Conservation (phyloP, 2,113 vertebrate species). For the Centrocercus urophasianus region DNA sequence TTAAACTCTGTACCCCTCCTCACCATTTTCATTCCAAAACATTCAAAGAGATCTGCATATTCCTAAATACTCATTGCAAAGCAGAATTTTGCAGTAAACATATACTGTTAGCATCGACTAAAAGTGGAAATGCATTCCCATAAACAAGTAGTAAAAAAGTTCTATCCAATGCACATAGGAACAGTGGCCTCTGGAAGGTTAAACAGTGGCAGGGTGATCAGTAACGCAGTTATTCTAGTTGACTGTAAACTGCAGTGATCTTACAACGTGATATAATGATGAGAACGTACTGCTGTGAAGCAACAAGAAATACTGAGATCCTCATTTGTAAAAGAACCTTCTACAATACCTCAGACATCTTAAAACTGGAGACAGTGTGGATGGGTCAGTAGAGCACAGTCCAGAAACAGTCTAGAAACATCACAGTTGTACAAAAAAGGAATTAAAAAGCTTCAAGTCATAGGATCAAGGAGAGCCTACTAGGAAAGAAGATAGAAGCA, state of each 20-base stretch:
- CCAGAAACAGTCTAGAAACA: neutral
- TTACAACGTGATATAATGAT: neutral
- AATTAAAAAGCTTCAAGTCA: neutral
- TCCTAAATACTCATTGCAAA: neutral
- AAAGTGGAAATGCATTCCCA: neutral
- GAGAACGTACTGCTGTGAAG: neutral
- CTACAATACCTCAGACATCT: neutral
- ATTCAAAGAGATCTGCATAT: neutral
- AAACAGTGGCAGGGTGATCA: neutral
- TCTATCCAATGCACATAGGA: neutral
- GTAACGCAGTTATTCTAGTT: neutral
- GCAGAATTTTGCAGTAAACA: neutral
- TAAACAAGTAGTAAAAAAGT: neutral
- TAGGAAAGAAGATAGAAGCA: neutral
- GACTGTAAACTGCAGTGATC: neutral
- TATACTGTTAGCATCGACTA: neutral
- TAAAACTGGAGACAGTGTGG: neutral
- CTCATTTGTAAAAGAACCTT: neutral
- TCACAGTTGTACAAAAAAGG: neutral
- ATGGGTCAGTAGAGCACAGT: neutral
- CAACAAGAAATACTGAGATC: neutral
- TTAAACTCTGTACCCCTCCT: neutral
- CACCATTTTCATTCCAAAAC: conserved; percentile 11
- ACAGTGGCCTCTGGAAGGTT: neutral
- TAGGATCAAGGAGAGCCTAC: neutral